Evolutionary conservation across 2,888 invertebrate species (phyloP).

Genomic region (Mactromeris polynyma): DNA sequence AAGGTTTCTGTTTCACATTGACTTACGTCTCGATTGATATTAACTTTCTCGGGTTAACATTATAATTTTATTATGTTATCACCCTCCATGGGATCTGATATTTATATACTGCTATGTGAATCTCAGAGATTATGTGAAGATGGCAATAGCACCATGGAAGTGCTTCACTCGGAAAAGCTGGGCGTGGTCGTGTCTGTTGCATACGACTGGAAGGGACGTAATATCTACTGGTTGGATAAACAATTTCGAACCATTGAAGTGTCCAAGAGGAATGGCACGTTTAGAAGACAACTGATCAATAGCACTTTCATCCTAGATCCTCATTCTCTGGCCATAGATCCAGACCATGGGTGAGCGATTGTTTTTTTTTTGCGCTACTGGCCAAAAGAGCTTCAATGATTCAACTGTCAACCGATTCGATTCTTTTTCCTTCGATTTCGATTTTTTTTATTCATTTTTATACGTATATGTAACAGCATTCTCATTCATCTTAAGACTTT

Average conservation of each 20-base stretch:
- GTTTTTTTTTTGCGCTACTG: not conserved
- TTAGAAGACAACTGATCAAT: conserved; percentile 92
- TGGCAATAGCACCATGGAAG: conserved; percentile 88
- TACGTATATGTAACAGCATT: too few relatives aligned
- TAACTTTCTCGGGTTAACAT: too few relatives aligned
- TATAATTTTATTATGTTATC: too few relatives aligned
- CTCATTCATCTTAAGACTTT: too few relatives aligned
- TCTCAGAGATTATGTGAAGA: conserved; percentile 89
- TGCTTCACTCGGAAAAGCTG: conserved; percentile 59
- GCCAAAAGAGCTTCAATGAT: not conserved
- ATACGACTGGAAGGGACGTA: conserved; percentile 95
- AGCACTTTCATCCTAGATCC: conserved; percentile 90
- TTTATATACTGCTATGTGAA: too few relatives aligned
- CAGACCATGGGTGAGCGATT: conserved; percentile 90
- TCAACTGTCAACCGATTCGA: too few relatives aligned
- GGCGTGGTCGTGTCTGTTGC: conserved; percentile 90
- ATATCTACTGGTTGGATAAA: conserved; percentile 95
- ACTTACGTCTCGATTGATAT: too few relatives aligned
- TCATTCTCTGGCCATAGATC: conserved; percentile 94
- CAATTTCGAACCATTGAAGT: conserved; percentile 93
- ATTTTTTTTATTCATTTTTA: too few relatives aligned
- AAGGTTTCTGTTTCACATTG: too few relatives aligned
- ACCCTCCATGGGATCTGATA: too few relatives aligned
- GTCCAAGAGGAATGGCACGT: conserved; percentile 92
- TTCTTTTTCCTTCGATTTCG: too few relatives aligned